phyloP scores from a whole-genome alignment of 2,113 vertebrate genomes.

The Percina caprodes region DNA sequence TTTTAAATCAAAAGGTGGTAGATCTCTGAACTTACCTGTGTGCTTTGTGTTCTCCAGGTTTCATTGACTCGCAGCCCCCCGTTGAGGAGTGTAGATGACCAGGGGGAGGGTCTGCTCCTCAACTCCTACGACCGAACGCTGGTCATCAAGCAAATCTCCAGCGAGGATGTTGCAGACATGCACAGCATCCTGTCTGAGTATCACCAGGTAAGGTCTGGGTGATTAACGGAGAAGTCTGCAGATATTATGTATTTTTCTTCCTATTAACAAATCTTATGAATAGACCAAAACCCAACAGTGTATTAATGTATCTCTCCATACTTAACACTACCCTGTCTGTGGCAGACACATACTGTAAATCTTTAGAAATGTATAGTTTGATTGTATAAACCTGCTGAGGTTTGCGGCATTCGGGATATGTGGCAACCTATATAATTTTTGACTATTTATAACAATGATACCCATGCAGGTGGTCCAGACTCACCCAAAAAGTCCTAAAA shows the following conservation, averaged over 20 bases:
- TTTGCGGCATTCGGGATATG: neutral
- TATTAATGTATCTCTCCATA: no score
- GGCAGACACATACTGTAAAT: neutral
- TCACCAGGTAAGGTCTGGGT: conserved; percentile 86
- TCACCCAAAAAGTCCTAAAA: no score
- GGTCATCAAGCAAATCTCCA: conserved; percentile 94
- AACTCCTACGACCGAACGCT: conserved; percentile 91
- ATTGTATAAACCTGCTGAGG: neutral
- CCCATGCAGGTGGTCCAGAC: neutral
- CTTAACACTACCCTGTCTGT: neutral
- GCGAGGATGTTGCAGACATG: conserved; percentile 93
- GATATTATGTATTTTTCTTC: neutral
- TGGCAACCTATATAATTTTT: neutral
- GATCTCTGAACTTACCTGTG: neutral
- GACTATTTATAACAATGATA: neutral
- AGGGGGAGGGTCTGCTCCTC: conserved; percentile 88
- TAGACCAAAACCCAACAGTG: neutral
- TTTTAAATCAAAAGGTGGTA: no score
- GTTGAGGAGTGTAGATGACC: conserved; percentile 81
- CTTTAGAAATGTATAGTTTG: neutral
- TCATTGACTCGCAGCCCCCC: conserved; percentile 91
- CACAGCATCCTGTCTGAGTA: conserved; percentile 94
- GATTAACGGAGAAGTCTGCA: neutral
- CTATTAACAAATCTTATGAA: neutral
- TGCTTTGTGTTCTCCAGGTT: conserved; percentile 75